phyloP scores from a whole-genome alignment of 2,888 invertebrate genomes.

The Cerceris ruficornis region DNA sequence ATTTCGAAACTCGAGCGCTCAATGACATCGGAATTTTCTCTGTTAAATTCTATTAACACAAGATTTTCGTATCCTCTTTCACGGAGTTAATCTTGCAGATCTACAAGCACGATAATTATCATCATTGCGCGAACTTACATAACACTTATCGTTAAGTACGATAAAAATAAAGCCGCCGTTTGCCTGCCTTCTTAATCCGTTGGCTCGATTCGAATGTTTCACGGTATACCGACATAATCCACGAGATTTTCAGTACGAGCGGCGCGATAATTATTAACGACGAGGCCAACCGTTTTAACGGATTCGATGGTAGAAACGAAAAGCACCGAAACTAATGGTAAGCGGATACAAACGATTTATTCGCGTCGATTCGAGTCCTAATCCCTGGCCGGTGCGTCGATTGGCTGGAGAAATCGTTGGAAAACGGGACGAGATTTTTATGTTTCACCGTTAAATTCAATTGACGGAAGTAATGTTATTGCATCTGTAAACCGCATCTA shows the following conservation, averaged over 20 bases:
- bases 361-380: conserved; percentile 42
- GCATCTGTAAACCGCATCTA: background rate
- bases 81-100: too few species aligned
- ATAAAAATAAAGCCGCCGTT: conserved; percentile 45
- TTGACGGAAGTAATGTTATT: background rate
- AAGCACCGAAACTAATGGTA: conserved; percentile 56
- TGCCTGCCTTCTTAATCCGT: conserved; percentile 48
- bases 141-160: background rate
- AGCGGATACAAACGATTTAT: conserved; percentile 57
- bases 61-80: too few species aligned
- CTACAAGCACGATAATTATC: too few species aligned
- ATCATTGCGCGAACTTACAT: too few species aligned
- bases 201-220: conserved; percentile 42
- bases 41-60: too few species aligned
- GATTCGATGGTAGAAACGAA: conserved; percentile 35
- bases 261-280: conserved; percentile 66
- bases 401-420: conserved; percentile 2
- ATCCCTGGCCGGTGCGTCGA: conserved; percentile 24
- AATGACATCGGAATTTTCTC: too few species aligned
- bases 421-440: background rate
- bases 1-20: too few species aligned
- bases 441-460: background rate
- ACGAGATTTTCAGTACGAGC: conserved; percentile 48
- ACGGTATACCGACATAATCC: conserved; percentile 53
- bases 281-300: conserved; percentile 34